Percentiles rank a stretch among this genome's conserved stretches.
Conservation (phyloP, 2,113 vertebrate species). For the Lanius collurio region DNA sequence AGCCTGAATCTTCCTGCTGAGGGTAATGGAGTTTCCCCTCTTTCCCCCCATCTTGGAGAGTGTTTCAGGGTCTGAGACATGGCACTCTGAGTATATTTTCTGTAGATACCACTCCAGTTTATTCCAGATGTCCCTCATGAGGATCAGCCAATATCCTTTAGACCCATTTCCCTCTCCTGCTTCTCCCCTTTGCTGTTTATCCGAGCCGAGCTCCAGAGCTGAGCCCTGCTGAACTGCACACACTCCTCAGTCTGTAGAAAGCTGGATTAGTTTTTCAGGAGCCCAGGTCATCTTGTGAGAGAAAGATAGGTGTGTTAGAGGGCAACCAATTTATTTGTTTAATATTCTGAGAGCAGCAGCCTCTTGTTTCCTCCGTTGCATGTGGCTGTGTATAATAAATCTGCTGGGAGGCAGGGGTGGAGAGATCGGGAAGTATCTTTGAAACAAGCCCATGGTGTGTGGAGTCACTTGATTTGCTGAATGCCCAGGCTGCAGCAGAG, state of each 20-base stretch:
- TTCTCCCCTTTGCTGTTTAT: neutral
- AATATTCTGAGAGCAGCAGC: slow-evolving; percentile 44
- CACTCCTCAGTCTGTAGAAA: neutral
- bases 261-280: slow-evolving; percentile 30
- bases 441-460: neutral
- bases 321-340: slow-evolving; percentile 57
- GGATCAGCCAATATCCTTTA: neutral
- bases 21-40: neutral
- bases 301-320: slow-evolving; percentile 10
- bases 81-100: neutral
- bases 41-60: fast-evolving
- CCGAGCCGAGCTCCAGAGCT: neutral
- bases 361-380: neutral
- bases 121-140: neutral
- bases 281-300: neutral
- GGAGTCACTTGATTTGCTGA: neutral
- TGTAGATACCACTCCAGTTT: neutral
- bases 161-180: neutral
- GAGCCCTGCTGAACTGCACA: neutral
- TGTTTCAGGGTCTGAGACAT: neutral
- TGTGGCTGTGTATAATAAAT: slow-evolving; percentile 25
- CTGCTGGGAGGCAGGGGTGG: slow-evolving; percentile 25
- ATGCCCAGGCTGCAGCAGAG: neutral
- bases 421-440: neutral
- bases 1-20: neutral